phyloP scores from a whole-genome alignment of 92 coral and sea anemone species.

The Montipora capitata region DNA sequence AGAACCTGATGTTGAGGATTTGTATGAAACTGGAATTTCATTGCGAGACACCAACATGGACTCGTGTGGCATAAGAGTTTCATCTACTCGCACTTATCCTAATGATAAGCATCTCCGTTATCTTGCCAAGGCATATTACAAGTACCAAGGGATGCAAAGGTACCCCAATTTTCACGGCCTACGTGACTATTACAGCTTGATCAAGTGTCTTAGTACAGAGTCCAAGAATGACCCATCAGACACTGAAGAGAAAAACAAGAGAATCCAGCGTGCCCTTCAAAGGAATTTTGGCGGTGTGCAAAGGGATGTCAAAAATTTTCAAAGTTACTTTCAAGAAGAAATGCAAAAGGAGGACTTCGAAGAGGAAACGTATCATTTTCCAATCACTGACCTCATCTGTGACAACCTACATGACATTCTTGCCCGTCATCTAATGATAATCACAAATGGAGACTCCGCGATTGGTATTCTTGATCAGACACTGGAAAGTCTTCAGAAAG shows the following conservation, averaged over 20 bases:
- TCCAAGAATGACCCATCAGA: background rate
- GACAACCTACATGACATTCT: conserved; percentile 88
- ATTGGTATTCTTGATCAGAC: conserved; percentile 94
- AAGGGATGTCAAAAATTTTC: conserved; percentile 76
- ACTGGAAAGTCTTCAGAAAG: conserved; percentile 83
- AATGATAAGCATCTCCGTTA: conserved; percentile 72
- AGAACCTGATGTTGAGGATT: conserved; percentile 90
- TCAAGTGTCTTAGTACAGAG: conserved; percentile 87
- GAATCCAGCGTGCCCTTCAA: conserved; percentile 85
- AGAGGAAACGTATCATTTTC: conserved; percentile 55
- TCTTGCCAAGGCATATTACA: conserved; percentile 89
- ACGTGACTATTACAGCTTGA: conserved; percentile 95
- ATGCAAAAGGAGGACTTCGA: conserved; percentile 48
- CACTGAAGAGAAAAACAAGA: conserved; percentile 48
- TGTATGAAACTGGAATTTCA: conserved; percentile 93
- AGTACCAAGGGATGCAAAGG: conserved; percentile 81
- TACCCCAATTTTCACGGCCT: conserved; percentile 96
- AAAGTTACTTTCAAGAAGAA: conserved; percentile 79
- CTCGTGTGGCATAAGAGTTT: conserved; percentile 11
- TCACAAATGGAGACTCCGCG: conserved; percentile 97
- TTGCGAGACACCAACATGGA: conserved; percentile 72
- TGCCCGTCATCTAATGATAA: conserved; percentile 97
- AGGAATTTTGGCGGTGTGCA: conserved; percentile 97
- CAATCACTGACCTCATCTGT: conserved; percentile 80
- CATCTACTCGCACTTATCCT: conserved; percentile 35